These are phyloP conservation scores for Drosophila nikananu DNA, from an alignment of 1,140 invertebrate genomes.

Conservation along the genomic window DNA sequence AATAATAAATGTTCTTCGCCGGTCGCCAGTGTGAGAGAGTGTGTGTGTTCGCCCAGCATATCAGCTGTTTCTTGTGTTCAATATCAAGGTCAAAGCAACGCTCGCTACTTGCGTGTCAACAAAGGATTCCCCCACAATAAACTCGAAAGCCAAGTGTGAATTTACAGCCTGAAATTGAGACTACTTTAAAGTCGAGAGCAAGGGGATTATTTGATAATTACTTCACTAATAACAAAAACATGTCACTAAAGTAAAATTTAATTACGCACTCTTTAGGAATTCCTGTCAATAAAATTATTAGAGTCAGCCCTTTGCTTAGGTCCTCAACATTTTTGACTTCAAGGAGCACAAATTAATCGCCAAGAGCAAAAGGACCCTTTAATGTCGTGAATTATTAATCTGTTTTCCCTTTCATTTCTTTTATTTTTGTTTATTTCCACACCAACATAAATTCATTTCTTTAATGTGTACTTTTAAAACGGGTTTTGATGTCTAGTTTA, in stretches of 20 bases:
- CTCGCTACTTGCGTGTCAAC: constrained; percentile 37
- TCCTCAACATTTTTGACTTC: neutral
- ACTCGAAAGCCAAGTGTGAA: neutral
- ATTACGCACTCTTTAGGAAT: neutral
- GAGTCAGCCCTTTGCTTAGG: neutral
- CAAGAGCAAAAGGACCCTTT: constrained; percentile 5
- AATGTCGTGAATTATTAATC: neutral
- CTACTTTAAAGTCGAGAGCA: too few species aligned
- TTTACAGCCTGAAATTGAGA: neutral
- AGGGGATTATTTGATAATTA: neutral
- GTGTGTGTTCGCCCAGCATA: constrained; percentile 41
- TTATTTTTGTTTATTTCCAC: neutral
- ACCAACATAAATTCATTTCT: neutral
- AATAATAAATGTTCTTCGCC: constrained; percentile 76
- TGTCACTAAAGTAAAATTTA: neutral
- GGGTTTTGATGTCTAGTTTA: neutral
- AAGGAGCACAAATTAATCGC: neutral
- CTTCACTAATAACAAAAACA: neutral
- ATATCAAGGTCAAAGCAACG: constrained; percentile 71
- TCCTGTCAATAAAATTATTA: neutral
- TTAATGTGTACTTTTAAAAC: neutral
- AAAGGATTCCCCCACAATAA: constrained; percentile 20
- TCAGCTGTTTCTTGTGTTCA: constrained; percentile 77
- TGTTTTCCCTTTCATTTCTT: constrained; percentile 1
- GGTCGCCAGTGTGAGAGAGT: constrained; percentile 28